Base-by-base conservation (phyloP, 2,888 invertebrate species). In the Coremacera marginata region DNA sequence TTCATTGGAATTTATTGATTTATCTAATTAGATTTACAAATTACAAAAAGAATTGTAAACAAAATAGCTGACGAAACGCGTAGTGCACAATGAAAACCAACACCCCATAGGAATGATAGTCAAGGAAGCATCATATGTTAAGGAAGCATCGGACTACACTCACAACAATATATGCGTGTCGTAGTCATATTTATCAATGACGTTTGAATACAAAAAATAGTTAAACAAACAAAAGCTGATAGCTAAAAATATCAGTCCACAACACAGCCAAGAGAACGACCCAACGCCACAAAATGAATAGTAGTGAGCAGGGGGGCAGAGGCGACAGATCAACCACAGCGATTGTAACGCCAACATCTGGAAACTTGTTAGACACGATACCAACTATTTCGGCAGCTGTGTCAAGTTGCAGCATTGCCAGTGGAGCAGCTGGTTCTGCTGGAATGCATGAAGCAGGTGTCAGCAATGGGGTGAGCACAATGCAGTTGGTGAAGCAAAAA, bases 401-500 rank as follows among this genome's bases (percentile, higher is more conserved):
- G 31, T 82, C 83, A 9, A 70, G 78, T 22, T 78, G 77, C 5
- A 81, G 76, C n/a, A 72, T 65, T 72, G 72, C 19, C 8, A n/a
- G 34, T 37, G 60, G 65, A 49, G 31, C 52, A 11, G 52, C 51
- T 11, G 71, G 37, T 9, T 2, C 60, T 22, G 31, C 34, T 57
- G 31, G 22, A 22, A 14, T 27, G 51, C 19, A 16, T 34, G 19
- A 16, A 63, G 68, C 62, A 19, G 70, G 11, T 60, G 76, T 71
- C n/a, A 68, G n/a, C 27, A 77, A 73, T 25, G 65, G 72, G 11
- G 5, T 70, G 14, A 71, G 76, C 73, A 83, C 82, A 31, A 77
- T 83, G 65, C 78, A 86, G 27, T 83, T 89, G 27, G 86, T 89
- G 11, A 86, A 89, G 78, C 86, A 88, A 77, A 88, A 89, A 63